Conservation (phyloP, 2,113 vertebrate genomes). For the Symphodus melops region DNA sequence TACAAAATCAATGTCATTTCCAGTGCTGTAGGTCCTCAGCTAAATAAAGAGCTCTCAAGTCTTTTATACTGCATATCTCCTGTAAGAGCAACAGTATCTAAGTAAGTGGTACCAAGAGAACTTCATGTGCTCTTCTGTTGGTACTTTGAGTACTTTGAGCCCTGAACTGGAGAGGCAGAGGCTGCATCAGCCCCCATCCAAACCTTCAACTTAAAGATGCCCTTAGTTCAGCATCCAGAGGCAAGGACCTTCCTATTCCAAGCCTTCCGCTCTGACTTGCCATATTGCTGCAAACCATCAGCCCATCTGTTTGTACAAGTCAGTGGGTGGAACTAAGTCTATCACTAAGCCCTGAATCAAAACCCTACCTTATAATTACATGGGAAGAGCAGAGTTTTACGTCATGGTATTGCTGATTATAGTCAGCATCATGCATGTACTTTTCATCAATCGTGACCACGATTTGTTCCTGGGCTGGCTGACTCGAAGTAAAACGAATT, state of each 20-base stretch:
- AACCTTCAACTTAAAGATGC: slow-evolving; percentile 33
- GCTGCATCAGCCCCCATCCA: slow-evolving; percentile 25
- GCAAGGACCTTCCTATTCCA: slow-evolving; percentile 34
- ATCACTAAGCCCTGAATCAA: slow-evolving; percentile 71
- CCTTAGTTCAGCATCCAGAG: slow-evolving; percentile 15
- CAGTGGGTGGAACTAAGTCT: slow-evolving; percentile 77
- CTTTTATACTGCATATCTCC: neutral
- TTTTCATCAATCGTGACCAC: slow-evolving; percentile 61
- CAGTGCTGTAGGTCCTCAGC: neutral
- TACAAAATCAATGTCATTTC: neutral
- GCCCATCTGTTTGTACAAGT: slow-evolving; percentile 66
- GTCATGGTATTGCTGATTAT: slow-evolving; percentile 75
- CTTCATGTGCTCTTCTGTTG: slow-evolving; percentile 1
- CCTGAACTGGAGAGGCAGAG: slow-evolving; percentile 16
- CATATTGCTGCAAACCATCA: slow-evolving; percentile 58
- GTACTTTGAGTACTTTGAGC: slow-evolving; percentile 14
- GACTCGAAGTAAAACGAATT: slow-evolving; percentile 32
- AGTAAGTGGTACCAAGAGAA: slow-evolving; percentile 13
- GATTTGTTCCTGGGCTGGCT: slow-evolving; percentile 39
- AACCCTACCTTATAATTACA: slow-evolving; percentile 81
- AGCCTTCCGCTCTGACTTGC: slow-evolving; percentile 43
- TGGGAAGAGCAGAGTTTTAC: slow-evolving; percentile 63
- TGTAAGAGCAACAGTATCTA: neutral
- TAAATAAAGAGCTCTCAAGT: neutral
- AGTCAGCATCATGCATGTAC: slow-evolving; percentile 48